These are phyloP conservation scores for Drosophila lacicola DNA, from an alignment of 2,888 invertebrate genomes.

Conservation along the genomic window DNA sequence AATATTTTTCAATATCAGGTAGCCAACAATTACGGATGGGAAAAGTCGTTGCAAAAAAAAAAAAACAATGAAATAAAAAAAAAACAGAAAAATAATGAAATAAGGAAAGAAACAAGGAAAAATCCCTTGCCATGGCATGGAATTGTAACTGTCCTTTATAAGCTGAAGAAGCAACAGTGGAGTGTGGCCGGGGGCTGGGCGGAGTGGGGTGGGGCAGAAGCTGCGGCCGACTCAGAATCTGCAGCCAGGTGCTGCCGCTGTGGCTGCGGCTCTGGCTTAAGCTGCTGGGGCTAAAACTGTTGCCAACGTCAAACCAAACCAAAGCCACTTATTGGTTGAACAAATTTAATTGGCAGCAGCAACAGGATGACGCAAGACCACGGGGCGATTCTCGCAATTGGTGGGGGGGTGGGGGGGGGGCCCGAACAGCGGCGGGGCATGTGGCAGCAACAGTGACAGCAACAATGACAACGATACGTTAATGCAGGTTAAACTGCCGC, in stretches of 20 bases:
- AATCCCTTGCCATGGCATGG: constrained; percentile 12
- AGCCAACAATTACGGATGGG: constrained; percentile 21
- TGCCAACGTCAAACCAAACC: constrained; percentile 60
- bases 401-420: not conserved
- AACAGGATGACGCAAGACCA: constrained; percentile 20
- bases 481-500: constrained; percentile 67
- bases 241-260: constrained; percentile 30
- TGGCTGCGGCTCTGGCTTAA: constrained; percentile 30
- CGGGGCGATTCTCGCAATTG: too few species aligned
- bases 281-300: constrained; percentile 43
- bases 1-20: constrained; percentile 44
- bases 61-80: not conserved
- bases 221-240: constrained; percentile 2
- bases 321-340: constrained; percentile 72
- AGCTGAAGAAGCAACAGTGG: constrained; percentile 11
- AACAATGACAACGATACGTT: constrained; percentile 64
- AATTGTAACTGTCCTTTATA: constrained; percentile 30
- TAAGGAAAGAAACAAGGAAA: constrained; percentile 10
- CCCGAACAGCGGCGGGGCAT: not conserved
- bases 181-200: not conserved
- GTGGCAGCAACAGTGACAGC: constrained; percentile 38
- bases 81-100: not conserved
- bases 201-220: not conserved
- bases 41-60: constrained; percentile 13
- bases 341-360: constrained; percentile 72